Evolutionary conservation across 2,113 vertebrate species (phyloP).

Genomic region (Amazona guildingii): DNA sequence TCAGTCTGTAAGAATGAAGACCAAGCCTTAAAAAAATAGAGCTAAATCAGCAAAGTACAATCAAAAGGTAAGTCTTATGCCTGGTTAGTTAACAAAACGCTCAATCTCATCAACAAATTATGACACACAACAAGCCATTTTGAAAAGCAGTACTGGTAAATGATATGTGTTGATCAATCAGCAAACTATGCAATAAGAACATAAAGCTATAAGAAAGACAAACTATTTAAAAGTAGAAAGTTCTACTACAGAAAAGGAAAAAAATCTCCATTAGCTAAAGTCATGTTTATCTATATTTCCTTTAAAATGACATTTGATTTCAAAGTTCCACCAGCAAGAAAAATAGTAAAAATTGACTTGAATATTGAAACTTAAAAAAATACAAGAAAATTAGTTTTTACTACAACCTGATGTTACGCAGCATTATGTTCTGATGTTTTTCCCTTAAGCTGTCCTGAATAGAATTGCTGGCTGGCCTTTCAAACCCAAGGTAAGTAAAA

Average conservation of each 20-base stretch:
- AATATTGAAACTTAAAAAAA: not conserved
- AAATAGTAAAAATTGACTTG: not conserved
- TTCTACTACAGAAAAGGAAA: not conserved
- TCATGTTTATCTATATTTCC: not conserved
- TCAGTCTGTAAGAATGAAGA: constrained; percentile 1
- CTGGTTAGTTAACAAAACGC: not conserved
- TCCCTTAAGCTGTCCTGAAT: not conserved
- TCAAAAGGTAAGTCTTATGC: not conserved
- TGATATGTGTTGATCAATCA: not conserved
- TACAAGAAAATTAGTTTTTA: not conserved
- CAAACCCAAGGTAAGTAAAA: not conserved
- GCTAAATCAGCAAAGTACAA: constrained; percentile 12
- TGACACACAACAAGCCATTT: not conserved
- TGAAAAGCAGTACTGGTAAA: not conserved
- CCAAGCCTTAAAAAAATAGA: not conserved
- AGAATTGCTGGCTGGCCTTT: not conserved
- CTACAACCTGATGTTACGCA: not conserved
- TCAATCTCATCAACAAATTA: not conserved
- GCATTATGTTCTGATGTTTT: not conserved
- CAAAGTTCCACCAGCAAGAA: not conserved
- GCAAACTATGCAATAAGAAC: constrained; percentile 5
- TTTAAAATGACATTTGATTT: constrained; percentile 10
- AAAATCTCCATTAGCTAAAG: not conserved
- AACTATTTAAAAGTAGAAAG: not conserved
- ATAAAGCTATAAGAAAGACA: constrained; percentile 38